These are phyloP conservation scores for Tetrapedia diversipes DNA, from an alignment of 2,888 invertebrate species.

Conservation along the genomic window DNA sequence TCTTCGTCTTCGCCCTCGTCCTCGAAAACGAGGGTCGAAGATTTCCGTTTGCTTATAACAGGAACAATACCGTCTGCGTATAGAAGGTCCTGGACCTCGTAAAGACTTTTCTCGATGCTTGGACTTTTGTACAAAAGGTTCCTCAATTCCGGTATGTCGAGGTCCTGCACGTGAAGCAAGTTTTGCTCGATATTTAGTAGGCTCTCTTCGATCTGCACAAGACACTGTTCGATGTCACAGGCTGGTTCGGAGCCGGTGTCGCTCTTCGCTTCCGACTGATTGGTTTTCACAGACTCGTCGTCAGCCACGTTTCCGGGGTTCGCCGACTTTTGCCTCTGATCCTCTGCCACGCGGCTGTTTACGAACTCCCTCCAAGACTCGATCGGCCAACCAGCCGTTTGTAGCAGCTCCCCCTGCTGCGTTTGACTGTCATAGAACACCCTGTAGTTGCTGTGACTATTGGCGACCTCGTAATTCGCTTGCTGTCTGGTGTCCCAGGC, in stretches of 20 bases:
- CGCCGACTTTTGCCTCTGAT: constrained; percentile 8
- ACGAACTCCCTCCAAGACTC: constrained; percentile 44
- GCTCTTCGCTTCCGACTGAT: constrained; percentile 27
- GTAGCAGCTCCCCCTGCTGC: constrained; percentile 46
- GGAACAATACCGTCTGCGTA: constrained; percentile 68
- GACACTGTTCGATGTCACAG: constrained; percentile 77
- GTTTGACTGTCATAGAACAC: constrained; percentile 72
- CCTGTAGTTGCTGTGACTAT: constrained; percentile 76
- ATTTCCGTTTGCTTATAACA: constrained; percentile 49
- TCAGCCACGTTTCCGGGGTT: neutral
- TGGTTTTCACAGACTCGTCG: neutral
- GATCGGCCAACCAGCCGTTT: constrained; percentile 44
- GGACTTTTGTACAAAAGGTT: constrained; percentile 75
- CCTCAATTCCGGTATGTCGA: constrained; percentile 76
- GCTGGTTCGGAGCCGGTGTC: constrained; percentile 40
- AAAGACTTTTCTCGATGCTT: constrained; percentile 71
- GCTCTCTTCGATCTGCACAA: constrained; percentile 78
- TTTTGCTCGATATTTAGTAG: constrained; percentile 77
- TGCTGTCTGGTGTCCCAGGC: constrained; percentile 47
- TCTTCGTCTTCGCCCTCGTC: constrained; percentile 59
- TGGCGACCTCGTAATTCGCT: constrained; percentile 74
- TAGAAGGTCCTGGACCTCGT: constrained; percentile 72
- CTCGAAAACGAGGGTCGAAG: constrained; percentile 53
- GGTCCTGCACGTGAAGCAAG: constrained; percentile 75
- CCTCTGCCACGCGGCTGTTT: neutral